Conservation (phyloP, 2,888 invertebrate genomes). For the Tenthredo distinguenda region DNA sequence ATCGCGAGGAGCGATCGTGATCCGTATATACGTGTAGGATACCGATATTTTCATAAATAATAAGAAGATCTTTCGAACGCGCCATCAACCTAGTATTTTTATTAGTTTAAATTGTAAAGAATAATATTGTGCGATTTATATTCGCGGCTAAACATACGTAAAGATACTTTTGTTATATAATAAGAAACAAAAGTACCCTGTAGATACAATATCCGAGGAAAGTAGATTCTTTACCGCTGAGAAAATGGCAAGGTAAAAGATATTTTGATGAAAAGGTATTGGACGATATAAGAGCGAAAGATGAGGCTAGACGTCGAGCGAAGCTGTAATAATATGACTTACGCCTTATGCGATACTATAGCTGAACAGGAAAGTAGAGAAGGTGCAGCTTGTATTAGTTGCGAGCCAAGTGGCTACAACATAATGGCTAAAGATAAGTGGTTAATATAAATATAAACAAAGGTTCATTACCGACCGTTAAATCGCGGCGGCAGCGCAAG, state of each 20-base stretch:
- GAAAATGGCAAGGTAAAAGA: background rate
- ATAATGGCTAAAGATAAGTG: background rate
- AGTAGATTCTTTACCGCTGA: background rate
- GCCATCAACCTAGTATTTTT: background rate
- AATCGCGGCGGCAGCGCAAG: constrained; percentile 17
- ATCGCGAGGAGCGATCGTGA: background rate
- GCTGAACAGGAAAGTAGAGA: background rate
- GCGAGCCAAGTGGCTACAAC: constrained; percentile 13
- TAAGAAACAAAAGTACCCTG: background rate
- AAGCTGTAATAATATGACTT: background rate
- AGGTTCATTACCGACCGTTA: constrained; percentile 45
- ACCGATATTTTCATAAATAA: background rate
- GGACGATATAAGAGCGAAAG: constrained; percentile 6
- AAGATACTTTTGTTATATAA: background rate
- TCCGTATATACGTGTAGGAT: background rate
- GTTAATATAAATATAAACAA: constrained; percentile 46
- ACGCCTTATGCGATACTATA: background rate
- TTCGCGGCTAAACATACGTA: background rate
- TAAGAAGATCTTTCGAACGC: background rate
- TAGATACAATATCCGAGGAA: background rate
- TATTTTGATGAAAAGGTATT: constrained; percentile 1
- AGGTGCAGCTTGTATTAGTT: background rate
- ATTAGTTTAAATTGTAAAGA: background rate
- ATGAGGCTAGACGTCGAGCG: background rate
- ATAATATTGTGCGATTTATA: background rate